Conservation (phyloP, 2,888 invertebrate genomes). For the Entomobrya proxima region DNA sequence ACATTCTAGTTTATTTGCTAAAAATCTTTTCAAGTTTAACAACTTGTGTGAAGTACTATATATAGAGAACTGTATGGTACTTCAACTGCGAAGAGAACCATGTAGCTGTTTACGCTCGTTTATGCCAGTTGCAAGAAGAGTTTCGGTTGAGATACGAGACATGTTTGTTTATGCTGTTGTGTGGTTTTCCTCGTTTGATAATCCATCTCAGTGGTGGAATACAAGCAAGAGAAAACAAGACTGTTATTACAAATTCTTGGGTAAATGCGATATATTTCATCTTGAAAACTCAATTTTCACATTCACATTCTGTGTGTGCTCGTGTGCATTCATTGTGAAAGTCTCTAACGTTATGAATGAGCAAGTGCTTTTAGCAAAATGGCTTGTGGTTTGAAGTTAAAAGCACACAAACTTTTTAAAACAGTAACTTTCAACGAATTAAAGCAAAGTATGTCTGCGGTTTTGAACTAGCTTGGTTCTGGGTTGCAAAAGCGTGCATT, state of each 20-base stretch:
- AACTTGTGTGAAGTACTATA: not conserved
- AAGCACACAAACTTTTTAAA: too few relatives aligned
- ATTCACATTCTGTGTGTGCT: too few relatives aligned
- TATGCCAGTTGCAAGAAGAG: too few relatives aligned
- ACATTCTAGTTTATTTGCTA: not conserved
- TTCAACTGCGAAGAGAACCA: too few relatives aligned
- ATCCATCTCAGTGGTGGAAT: not conserved
- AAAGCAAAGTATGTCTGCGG: not conserved
- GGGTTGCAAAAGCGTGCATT: not conserved
- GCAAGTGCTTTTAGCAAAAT: slow-evolving; percentile 5
- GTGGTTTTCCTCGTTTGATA: not conserved
- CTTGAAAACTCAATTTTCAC: too few relatives aligned
- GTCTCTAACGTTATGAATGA: not conserved
- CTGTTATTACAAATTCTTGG: too few relatives aligned
- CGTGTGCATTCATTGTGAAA: not conserved
- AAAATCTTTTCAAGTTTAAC: slow-evolving; percentile 29
- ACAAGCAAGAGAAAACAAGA: too few relatives aligned
- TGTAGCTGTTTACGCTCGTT: too few relatives aligned
- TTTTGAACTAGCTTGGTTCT: not conserved
- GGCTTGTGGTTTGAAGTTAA: not conserved
- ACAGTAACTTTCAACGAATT: not conserved
- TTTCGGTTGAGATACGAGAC: not conserved
- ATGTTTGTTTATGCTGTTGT: not conserved
- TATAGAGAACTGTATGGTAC: too few relatives aligned
- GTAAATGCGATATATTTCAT: too few relatives aligned